A percentile compares a stretch with the other conserved stretches of the same genome.
phyloP scores from a whole-genome alignment of 2,797 vertebrate species.

The Propithecus perrieri region DNA sequence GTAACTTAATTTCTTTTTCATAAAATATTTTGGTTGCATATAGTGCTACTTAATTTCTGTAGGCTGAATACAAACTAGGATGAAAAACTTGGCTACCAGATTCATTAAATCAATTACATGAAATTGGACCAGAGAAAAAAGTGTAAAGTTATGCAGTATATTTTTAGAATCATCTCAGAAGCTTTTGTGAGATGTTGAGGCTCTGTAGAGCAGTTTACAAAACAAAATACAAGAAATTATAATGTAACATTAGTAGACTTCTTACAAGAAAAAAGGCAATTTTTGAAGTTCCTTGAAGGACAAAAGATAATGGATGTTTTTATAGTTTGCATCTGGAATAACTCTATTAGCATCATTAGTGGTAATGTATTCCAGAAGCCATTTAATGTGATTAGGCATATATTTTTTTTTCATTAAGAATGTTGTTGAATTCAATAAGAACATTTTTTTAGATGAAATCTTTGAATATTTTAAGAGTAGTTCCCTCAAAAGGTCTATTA shows the following conservation, averaged over 20 bases:
- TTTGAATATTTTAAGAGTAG: slow-evolving; percentile 29
- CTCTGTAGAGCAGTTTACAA: slow-evolving; percentile 52
- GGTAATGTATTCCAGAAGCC: slow-evolving; percentile 74
- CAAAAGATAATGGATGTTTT: slow-evolving; percentile 80
- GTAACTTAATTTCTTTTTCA: slow-evolving; percentile 51
- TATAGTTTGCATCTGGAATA: slow-evolving; percentile 78
- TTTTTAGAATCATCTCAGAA: slow-evolving; percentile 71
- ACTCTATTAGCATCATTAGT: slow-evolving; percentile 76
- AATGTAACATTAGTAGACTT: slow-evolving; percentile 45
- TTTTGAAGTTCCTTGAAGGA: slow-evolving; percentile 80
- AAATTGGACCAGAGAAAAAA: slow-evolving; percentile 48
- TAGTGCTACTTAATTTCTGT: neutral
- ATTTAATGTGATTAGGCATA: slow-evolving; percentile 76
- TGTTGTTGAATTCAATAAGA: slow-evolving; percentile 70
- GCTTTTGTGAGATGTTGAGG: slow-evolving; percentile 23
- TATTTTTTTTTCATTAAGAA: slow-evolving; percentile 75
- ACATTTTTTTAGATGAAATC: slow-evolving; percentile 64
- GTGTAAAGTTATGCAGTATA: slow-evolving; percentile 3
- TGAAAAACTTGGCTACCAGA: slow-evolving; percentile 70
- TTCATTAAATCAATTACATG: slow-evolving; percentile 70
- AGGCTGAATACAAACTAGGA: slow-evolving; percentile 56
- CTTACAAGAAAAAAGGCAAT: slow-evolving; percentile 57
- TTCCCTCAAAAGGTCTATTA: no score
- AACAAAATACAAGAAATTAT: slow-evolving; percentile 60
- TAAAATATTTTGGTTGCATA: slow-evolving; percentile 64